Base-by-base conservation (phyloP, 2,888 invertebrate species). In the Beris chalybata region DNA sequence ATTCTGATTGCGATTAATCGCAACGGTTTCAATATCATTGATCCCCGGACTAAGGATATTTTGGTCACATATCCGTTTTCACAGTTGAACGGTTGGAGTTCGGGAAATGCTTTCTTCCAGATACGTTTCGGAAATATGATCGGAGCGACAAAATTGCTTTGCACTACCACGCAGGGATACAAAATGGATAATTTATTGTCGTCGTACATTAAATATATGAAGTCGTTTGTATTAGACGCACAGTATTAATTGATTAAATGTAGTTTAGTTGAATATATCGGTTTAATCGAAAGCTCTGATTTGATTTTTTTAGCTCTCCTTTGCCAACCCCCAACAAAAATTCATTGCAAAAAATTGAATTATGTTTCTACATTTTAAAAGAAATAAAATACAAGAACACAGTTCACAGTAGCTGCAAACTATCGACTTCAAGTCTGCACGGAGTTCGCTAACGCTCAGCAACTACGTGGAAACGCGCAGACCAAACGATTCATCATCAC, bases 131-230 rank as follows among this genome's bases (percentile, higher is more conserved):
- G 96, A n/a, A 96, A 94, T 77, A 87, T 97, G 78, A 89, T 97
- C 73, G 87, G 92, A 54, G 95, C 95, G 65, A 91, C 91, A 32
- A 95, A 95, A 79, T 82, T 90, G 67, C 84, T 97, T 2, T 95
- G 94, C 78, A 95, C 95, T 83, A 97, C 96, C 4, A 89, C 91
- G 0, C 84, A 95, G 74, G 97, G 96, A 45, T 96, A 97, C 82
- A 97, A 97, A 85, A 95, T 97, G 92, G 96, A 97, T 78, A 96
- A 97, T 79, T 85, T 97, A 63, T 86, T 97, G 74, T 92, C 95
- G 11, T 96, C 96, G 0, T 97, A 97, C 78, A 94, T 87, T 45
- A 85, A 85, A 68, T 84, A 86, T 70, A 74, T 75, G 66, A 76
- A 74, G 44, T 54, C 65, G 12, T 54, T 64, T 30, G 64, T 61